Evolutionary conservation across 2,888 invertebrate species (phyloP).

Genomic region (Lamellibrachia columna): DNA sequence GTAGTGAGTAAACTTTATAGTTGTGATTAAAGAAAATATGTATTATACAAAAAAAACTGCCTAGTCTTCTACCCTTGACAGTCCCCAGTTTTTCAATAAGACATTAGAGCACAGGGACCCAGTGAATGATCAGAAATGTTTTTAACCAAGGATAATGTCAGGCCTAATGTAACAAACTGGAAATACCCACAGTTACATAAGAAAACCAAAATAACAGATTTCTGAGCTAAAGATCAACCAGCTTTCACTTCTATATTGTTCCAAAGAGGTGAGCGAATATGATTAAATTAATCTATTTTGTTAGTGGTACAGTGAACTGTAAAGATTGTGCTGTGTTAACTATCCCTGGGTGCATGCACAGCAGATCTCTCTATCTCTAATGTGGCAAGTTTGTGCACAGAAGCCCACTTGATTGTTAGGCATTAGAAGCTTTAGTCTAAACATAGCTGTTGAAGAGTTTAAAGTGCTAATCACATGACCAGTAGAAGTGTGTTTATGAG

Average conservation of each 20-base stretch:
- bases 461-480: background rate
- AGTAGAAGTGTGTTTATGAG: background rate
- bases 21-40: no score
- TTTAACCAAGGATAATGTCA: background rate
- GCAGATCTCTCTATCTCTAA: background rate
- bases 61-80: no score
- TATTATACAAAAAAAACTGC: no score
- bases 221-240: background rate
- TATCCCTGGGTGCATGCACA: background rate
- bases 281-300: background rate
- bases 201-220: background rate
- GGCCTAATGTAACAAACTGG: background rate
- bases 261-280: background rate
- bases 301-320: background rate
- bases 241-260: background rate
- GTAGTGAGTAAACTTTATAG: no score
- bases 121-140: no score
- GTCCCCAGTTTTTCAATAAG: no score
- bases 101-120: no score
- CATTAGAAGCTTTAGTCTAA: background rate
- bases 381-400: background rate
- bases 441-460: background rate
- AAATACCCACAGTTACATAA: background rate
- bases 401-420: background rate
- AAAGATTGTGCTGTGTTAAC: background rate